Evolutionary conservation across 2,797 vertebrate genomes (phyloP), one percentile per base, ranked within the genome.

Genomic region (Urophycis tenuis): DNA sequence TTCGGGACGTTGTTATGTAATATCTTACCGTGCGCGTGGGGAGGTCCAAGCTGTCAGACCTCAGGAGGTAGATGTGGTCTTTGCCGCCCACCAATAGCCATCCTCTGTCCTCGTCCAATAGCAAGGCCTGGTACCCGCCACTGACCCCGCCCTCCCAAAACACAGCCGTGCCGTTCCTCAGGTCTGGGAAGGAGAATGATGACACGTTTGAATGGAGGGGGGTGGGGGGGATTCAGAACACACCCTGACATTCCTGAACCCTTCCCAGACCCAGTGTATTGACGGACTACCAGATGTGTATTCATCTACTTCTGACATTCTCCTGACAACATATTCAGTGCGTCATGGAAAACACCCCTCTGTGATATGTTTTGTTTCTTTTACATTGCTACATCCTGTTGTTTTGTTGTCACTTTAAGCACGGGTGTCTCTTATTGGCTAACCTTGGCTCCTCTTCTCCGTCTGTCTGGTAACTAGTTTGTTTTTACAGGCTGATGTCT

Each of bases 61-160:
- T 88, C 73, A 96, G 87, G 89, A 96, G 90, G 89, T 95, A 94
- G 78, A 96, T 83, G 82, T 95, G 88, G 85, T 96, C 93, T 80
- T 92, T 93, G 5, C 94, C 95, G 53, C 95, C 95, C 0, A 92
- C 93, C 90, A 96, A 81, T 79, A 96, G 79, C 94, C 95, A 95
- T 2, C 91, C 93, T 6, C 89, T 91, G 75, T 95, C 94, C 86
- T 96, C 94, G 75, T 95, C 93, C 86, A 96, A 14, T 74, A 96
- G 87, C 81, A 96, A 81, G 0, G 89, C 82, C 78, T 94, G 90
- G 84, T 94, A 94, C 5, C 92, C 91, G 0, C 93, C 88, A 1
- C 84, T 81, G 0, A 88, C 83, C 9, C 87, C 92, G 0, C 83
- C 89, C 45, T 84, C 80, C 92, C 94, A 93, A 82, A 92, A 86